These are phyloP conservation scores for Carcharodon carcharias DNA, from an alignment of 2,797 vertebrate species.

Conservation along the genomic window DNA sequence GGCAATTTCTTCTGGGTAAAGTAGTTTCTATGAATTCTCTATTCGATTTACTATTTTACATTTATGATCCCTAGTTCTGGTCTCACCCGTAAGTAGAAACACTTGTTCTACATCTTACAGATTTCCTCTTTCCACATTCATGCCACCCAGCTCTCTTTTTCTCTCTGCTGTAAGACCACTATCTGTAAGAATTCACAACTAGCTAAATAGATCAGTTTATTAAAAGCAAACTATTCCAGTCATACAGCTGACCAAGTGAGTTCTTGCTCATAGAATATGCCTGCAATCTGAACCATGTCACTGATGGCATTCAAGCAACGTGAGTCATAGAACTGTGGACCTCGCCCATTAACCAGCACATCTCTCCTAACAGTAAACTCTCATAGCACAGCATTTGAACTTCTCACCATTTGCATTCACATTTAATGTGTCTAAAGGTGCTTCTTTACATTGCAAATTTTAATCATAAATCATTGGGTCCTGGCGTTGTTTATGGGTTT, in stretches of 20 bases:
- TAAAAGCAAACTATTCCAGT: slow-evolving; percentile 13
- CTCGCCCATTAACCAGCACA: background rate
- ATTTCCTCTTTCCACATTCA: background rate
- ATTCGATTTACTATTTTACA: background rate
- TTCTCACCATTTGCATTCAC: background rate
- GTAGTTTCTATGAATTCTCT: background rate
- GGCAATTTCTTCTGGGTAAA: background rate
- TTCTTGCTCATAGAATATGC: background rate
- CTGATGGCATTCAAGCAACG: background rate
- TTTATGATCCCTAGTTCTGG: background rate
- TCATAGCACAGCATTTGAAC: background rate
- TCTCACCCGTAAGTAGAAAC: too few relatives aligned
- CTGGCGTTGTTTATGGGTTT: background rate
- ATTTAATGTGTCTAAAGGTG: background rate
- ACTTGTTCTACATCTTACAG: background rate
- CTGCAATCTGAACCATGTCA: background rate
- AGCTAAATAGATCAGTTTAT: background rate
- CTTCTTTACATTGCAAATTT: background rate
- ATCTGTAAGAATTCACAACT: background rate
- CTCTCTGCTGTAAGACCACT: background rate
- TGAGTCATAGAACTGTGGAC: background rate
- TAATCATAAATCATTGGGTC: background rate
- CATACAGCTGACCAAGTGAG: background rate
- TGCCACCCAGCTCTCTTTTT: background rate
- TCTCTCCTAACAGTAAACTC: background rate